Base-by-base conservation (phyloP, 2,113 vertebrate genomes). In the Empidonax alnorum region DNA sequence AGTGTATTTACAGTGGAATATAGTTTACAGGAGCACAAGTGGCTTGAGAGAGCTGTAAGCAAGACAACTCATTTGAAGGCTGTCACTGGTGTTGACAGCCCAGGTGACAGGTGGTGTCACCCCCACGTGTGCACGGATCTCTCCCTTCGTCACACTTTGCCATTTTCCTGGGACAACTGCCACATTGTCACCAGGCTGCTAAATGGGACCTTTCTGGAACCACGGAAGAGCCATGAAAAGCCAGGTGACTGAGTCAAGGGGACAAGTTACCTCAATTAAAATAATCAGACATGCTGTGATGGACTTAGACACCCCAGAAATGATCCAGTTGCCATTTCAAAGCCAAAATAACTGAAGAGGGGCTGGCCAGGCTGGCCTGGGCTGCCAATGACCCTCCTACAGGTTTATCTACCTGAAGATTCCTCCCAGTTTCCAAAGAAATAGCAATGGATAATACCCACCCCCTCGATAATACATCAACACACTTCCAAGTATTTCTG, bases 111-210 rank as follows among this genome's bases (percentile, higher is more conserved):
- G 3, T 58, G 4, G 25, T 58, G 74, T 76, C 91, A 84, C 37
- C 58, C 47, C 4, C 14, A 63, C 2, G 0, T 2, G 17, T 16
- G 22, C 24, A 42, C 0, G 21, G 24, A 55, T 19, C 37, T 33
- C 53, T 87, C 20, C 49, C 47, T 65, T 41, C 42, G 53, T 59
- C 73, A 81, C 39, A 44, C 44, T 63, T 49, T 1, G 41, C 69
- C n/a, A 46, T 77, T 62, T 84, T 61, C 74, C 63, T 31, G 46
- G 66, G 41, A 58, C 49, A 87, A 6, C 30, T 7, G 18, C 47
- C 33, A 35, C 15, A 6, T 6, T 30, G 37, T 13, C 73, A 46
- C 1, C 3, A 35, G 25, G 53, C 27, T 75, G 61, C 41, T 61
- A 6, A 79, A 76, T 6, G 31, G 33, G 41, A n/a, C 71, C 41